Evolutionary conservation across 2,113 vertebrate genomes (phyloP).

Genomic region (Caloenas nicobarica): DNA sequence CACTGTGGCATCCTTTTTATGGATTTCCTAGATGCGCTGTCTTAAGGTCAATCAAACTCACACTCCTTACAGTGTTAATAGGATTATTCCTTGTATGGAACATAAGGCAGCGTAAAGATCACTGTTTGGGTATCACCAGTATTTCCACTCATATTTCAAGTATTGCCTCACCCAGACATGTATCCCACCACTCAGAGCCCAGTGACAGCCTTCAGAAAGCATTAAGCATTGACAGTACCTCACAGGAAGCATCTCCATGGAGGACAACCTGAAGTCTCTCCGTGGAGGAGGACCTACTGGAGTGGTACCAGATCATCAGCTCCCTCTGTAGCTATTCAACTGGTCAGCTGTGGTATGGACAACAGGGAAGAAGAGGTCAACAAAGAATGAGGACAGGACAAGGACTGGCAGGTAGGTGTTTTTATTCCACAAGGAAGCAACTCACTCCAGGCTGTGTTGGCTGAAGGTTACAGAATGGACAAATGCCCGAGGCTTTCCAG

Average conservation of each 20-base stretch:
- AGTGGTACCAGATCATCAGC: neutral
- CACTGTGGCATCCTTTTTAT: neutral
- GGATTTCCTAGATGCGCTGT: neutral
- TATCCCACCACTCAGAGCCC: neutral
- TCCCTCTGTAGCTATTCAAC: neutral
- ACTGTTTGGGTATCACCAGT: neutral
- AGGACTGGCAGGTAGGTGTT: accelerated
- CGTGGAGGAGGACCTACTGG: neutral
- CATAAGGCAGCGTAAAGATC: neutral
- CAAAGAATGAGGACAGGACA: neutral
- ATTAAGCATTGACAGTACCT: neutral
- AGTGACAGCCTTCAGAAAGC: neutral
- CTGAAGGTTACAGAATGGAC: neutral
- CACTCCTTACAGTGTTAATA: neutral
- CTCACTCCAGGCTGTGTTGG: neutral
- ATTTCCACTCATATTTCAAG: neutral
- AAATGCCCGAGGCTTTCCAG: neutral
- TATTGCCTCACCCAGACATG: neutral
- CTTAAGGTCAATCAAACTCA: neutral
- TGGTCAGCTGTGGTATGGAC: accelerated
- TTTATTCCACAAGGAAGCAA: neutral
- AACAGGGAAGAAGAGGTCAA: neutral
- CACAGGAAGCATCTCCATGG: neutral
- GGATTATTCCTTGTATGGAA: neutral
- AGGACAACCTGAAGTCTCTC: neutral